Conservation (phyloP, 1,140 invertebrate genomes). For the Neodiprion fabricii region DNA sequence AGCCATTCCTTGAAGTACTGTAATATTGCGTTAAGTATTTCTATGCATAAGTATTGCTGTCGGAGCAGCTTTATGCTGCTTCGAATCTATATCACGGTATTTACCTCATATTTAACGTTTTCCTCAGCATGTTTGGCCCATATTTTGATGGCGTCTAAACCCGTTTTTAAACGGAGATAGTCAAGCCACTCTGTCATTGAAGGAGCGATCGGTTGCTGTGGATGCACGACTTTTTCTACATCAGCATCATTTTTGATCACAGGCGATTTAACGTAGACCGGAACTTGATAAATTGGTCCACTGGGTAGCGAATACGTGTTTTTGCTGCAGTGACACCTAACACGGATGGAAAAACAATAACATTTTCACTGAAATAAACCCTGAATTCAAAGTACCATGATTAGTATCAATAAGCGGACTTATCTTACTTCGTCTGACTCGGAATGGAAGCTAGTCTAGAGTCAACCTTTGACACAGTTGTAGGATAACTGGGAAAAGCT, state of each 20-base stretch:
- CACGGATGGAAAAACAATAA: not conserved
- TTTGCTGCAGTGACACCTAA: not conserved
- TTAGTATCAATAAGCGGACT: not conserved
- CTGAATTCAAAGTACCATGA: no score
- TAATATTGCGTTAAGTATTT: slow-evolving; percentile 1
- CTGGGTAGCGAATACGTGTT: not conserved
- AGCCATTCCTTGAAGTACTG: slow-evolving; percentile 45
- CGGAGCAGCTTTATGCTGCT: not conserved
- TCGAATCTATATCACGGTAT: not conserved
- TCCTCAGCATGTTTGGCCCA: slow-evolving; percentile 33
- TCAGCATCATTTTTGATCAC: not conserved
- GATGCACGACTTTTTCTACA: not conserved
- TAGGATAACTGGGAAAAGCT: not conserved
- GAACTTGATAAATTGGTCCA: slow-evolving; percentile 13
- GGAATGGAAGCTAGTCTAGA: not conserved
- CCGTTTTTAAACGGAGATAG: slow-evolving; percentile 31
- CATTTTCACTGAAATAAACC: not conserved
- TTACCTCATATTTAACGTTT: slow-evolving; percentile 21
- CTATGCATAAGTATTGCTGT: slow-evolving; percentile 12
- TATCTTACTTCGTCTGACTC: not conserved
- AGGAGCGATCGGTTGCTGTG: not conserved
- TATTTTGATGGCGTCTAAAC: slow-evolving; percentile 28
- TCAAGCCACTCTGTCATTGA: slow-evolving; percentile 28
- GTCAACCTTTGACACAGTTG: not conserved
- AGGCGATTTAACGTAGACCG: slow-evolving; percentile 11